Conservation (phyloP, 2,888 invertebrate genomes). For the Pseudococcus viburni region DNA sequence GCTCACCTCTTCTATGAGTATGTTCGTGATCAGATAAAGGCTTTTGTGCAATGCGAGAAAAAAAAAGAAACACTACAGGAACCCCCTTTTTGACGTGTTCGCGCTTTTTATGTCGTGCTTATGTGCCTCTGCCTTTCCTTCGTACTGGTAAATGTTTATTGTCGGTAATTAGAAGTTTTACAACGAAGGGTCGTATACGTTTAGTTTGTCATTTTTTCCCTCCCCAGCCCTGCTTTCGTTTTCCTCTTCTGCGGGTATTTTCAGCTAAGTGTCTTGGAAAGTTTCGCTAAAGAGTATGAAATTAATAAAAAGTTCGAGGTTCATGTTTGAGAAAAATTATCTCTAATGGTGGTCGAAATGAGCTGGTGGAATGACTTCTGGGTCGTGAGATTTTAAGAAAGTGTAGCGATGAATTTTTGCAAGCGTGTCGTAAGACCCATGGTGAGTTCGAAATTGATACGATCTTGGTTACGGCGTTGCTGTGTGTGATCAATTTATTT, state of each 20-base stretch:
- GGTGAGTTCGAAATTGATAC: too few species aligned
- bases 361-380: not conserved
- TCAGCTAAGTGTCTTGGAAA: not conserved
- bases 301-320: not conserved
- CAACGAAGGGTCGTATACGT: conserved; percentile 10
- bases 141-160: conserved; percentile 26
- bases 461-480: too few species aligned
- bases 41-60: conserved; percentile 22
- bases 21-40: conserved; percentile 46
- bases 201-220: conserved; percentile 15
- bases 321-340: not conserved
- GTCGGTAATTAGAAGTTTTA: conserved; percentile 46
- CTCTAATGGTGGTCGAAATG: not conserved
- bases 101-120: conserved; percentile 44
- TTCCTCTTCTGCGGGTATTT: not conserved
- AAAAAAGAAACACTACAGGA: conserved; percentile 43
- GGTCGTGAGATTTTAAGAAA: too few species aligned
- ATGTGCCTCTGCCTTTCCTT: not conserved
- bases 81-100: conserved; percentile 44
- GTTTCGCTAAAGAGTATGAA: not conserved
- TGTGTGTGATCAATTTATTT: too few species aligned
- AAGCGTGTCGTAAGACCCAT: too few species aligned
- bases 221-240: not conserved
- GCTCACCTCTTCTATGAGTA: not conserved
- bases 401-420: too few species aligned